Conservation (phyloP, 2,888 invertebrate species). For the Priocnemis perturbator region DNA sequence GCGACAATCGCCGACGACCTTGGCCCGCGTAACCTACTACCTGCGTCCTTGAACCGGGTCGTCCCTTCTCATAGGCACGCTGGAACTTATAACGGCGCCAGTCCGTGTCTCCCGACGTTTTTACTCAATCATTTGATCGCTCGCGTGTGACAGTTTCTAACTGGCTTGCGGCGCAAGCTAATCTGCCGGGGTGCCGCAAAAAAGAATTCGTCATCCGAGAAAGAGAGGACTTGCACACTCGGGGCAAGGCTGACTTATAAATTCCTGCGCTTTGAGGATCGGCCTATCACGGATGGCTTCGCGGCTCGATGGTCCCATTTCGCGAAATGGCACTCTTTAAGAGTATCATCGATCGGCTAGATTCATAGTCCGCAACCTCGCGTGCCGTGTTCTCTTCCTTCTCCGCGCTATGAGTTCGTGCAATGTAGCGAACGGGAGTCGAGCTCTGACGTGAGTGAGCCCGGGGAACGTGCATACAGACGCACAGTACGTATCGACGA, state of each 20-base stretch:
- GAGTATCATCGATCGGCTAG: conserved; percentile 52
- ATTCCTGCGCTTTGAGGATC: too few relatives aligned
- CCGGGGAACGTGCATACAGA: too few relatives aligned
- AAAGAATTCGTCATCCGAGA: too few relatives aligned
- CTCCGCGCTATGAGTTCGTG: conserved; percentile 27
- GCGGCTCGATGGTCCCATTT: too few relatives aligned
- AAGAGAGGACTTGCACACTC: too few relatives aligned
- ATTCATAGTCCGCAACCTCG: conserved; percentile 52
- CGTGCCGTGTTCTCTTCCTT: conserved; percentile 32
- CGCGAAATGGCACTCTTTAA: conserved; percentile 37
- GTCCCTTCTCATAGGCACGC: background rate
- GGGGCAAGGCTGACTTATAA: too few relatives aligned
- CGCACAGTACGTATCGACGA: background rate
- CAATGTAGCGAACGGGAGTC: too few relatives aligned
- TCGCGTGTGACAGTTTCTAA: too few relatives aligned
- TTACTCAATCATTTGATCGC: too few relatives aligned
- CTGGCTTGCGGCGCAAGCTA: too few relatives aligned
- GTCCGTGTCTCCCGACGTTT: background rate
- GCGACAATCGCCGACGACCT: conserved; percentile 45
- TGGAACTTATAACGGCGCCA: background rate
- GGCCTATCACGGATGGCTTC: background rate
- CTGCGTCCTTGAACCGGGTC: conserved; percentile 41
- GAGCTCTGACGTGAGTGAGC: too few relatives aligned
- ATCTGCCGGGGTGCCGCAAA: too few relatives aligned
- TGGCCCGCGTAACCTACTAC: conserved; percentile 51